phyloP scores from a whole-genome alignment of 2,797 vertebrate genomes.

The Silurus aristotelis region DNA sequence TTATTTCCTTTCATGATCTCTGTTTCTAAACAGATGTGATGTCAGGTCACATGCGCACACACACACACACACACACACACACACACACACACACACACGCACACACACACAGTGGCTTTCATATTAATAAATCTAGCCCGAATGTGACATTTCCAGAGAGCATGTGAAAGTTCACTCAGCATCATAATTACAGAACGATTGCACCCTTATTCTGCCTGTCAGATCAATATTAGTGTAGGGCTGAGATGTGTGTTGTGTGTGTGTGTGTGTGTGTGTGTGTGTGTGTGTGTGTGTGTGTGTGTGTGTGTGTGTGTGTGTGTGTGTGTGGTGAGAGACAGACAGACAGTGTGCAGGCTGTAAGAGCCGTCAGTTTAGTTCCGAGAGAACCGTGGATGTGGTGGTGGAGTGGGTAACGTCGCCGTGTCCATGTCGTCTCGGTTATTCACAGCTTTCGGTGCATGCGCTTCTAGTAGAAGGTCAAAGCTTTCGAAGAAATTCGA shows the following conservation, averaged over 20 bases:
- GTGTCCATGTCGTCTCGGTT: not conserved
- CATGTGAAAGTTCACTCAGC: conserved; percentile 50
- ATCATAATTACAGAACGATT: conserved; percentile 55
- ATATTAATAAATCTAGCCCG: conserved; percentile 35
- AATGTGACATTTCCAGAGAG: conserved; percentile 49
- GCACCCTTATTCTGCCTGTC: conserved; percentile 51
- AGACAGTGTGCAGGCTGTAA: conserved; percentile 16
- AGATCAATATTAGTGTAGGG: conserved; percentile 51
- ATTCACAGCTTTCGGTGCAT: not conserved
- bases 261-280: not conserved
- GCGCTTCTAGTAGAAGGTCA: not conserved
- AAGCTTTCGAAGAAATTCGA: not conserved
- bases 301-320: conserved; percentile 9
- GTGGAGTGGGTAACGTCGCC: conserved; percentile 8
- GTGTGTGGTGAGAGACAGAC: conserved; percentile 25
- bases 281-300: no score
- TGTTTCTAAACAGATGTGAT: not conserved
- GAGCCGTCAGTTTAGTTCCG: conserved; percentile 12
- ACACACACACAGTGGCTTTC: not conserved
- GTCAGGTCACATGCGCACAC: not conserved
- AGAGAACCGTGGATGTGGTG: conserved; percentile 18
- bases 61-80: conserved; percentile 4
- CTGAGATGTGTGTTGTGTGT: conserved; percentile 24
- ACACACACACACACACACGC: not conserved
- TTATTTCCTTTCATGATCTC: not conserved